phyloP scores from a whole-genome alignment of 2,797 vertebrate genomes.

The Dicrostonyx torquatus region DNA sequence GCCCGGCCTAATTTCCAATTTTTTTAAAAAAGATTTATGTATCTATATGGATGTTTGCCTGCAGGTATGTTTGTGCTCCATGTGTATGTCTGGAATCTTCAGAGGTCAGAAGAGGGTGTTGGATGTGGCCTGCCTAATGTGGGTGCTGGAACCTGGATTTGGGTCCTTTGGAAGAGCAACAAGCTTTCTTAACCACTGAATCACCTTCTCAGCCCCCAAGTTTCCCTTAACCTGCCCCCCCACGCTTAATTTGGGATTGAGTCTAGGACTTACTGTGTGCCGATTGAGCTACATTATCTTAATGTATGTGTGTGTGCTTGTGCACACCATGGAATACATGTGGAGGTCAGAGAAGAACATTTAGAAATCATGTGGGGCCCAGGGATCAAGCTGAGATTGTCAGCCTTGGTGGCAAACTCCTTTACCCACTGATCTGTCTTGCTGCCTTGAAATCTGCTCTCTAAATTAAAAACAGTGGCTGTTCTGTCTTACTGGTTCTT shows the following conservation, averaged over 20 bases:
- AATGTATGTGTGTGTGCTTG: not conserved
- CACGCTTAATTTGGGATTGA: not conserved
- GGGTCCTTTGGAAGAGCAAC: not conserved
- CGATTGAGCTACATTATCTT: not conserved
- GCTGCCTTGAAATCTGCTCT: slow-evolving; percentile 18
- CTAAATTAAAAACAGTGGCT: slow-evolving; percentile 1
- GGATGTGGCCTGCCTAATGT: not conserved
- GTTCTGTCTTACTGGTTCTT: not conserved
- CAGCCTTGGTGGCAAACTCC: not conserved
- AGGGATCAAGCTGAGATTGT: not conserved
- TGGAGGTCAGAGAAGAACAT: not conserved
- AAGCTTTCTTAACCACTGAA: not conserved
- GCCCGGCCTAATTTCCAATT: too few relatives aligned
- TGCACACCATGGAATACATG: not conserved
- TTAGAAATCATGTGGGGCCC: not conserved
- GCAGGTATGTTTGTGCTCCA: not conserved
- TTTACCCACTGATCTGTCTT: not conserved
- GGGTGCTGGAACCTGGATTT: not conserved
- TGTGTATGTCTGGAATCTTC: not conserved
- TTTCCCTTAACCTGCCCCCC: not conserved
- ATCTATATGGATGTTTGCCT: not conserved
- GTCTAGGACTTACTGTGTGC: not conserved
- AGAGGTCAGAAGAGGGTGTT: not conserved
- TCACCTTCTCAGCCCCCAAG: not conserved
- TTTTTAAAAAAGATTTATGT: not conserved